These are phyloP conservation scores for Octomys mimax DNA, from an alignment of 2,797 vertebrate genomes.

Conservation along the genomic window DNA sequence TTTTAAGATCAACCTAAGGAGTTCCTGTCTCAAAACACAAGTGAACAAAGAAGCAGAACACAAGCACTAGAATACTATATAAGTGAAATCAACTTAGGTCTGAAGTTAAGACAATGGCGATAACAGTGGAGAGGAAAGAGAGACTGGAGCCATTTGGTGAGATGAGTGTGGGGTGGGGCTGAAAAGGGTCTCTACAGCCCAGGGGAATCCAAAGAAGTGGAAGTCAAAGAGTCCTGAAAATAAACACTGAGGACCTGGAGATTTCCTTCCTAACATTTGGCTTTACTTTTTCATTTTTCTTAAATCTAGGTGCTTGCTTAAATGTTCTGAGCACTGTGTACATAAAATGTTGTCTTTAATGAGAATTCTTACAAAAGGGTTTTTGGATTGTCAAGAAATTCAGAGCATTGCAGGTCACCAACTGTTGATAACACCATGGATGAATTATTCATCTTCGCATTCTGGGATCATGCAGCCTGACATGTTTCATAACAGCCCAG, in stretches of 20 bases:
- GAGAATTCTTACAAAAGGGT: background rate
- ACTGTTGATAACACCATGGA: background rate
- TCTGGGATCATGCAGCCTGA: background rate
- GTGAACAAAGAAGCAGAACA: background rate
- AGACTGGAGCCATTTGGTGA: background rate
- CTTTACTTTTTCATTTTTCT: background rate
- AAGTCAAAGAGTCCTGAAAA: background rate
- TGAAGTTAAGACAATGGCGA: background rate
- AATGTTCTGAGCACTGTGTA: background rate
- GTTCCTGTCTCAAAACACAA: background rate
- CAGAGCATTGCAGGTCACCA: background rate
- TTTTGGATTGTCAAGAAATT: slow-evolving; percentile 16
- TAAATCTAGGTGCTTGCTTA: background rate
- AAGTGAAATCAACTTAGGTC: background rate
- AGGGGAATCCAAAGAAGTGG: background rate
- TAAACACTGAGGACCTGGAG: background rate
- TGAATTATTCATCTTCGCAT: slow-evolving; percentile 11
- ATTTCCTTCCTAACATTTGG: background rate
- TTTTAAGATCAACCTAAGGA: background rate
- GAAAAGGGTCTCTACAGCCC: background rate
- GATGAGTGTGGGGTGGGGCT: no score
- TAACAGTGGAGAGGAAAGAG: background rate
- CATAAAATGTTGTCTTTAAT: background rate
- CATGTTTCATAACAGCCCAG: background rate
- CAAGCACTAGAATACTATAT: background rate